Base-by-base conservation (phyloP, 2,113 vertebrate genomes). In the Pangasianodon hypophthalmus region DNA sequence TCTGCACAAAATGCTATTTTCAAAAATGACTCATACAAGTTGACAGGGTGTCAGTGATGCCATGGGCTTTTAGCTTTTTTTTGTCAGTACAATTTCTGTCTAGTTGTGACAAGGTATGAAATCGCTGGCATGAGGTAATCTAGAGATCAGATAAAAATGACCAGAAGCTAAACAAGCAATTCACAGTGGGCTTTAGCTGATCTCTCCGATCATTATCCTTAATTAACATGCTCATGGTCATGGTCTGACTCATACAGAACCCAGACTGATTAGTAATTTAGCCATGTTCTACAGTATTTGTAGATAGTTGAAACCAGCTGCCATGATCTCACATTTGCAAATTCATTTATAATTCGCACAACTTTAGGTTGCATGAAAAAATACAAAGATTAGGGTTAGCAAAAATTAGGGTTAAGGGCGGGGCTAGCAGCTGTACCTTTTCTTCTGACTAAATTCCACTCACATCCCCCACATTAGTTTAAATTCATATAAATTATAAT, bases 131-230 rank as follows among this genome's bases (percentile, higher is more conserved):
- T 14, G 10, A 58, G 3, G 50, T 75, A 58, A 77, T 37, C 18
- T 8, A 73, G 48, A 69, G 50, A 89, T 64, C 73, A 41, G 24
- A 46, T 88, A 91, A 88, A 92, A 91, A 90, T 93, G 94, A 93
- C 88, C 93, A 93, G 91, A 93, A 92, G 91, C 86, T 90, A 75
- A 91, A 75, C 94, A 93, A 94, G 94, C 91, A 92, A 90, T 93
- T 91, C 88, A 94, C 91, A 90, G 92, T 91, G 92, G 93, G 91
- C 92, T 93, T 92, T 90, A 93, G 94, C 89, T 92, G 94, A 95
- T 93, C 94, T 92, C 92, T 93, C 91, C 93, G 91, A 95, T 95
- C 93, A 93, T 93, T 93, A 93, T 91, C 44, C 69, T 48, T 41
- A 48, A 44, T 62, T 62, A 80, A 62, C 56, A 48, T 37, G 26